Base-by-base conservation (phyloP, 2,113 vertebrate species). In the Zosterops hypoxanthus region DNA sequence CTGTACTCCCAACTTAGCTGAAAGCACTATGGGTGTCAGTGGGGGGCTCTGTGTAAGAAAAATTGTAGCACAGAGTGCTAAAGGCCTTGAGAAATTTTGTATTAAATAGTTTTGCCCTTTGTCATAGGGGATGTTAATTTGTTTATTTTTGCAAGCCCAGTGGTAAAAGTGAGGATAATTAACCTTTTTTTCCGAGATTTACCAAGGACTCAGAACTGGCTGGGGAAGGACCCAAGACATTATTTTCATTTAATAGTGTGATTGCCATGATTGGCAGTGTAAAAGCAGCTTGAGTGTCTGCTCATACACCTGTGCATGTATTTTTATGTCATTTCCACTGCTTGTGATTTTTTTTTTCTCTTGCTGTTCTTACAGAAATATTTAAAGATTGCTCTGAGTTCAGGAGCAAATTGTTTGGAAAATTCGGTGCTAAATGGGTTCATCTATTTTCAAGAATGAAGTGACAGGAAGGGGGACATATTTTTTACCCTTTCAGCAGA, bases 391-490 rank as follows among this genome's bases (percentile, higher is more conserved):
- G 23, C 5, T 79, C 61, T 14, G 49, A 76, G 36, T 61, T 92
- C 15, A 57, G 42, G 25, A 92, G 65, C 16, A 94, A 94, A 94
- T 85, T 60, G 28, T 91, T 88, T 88, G 66, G 71, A 95, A 96
- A 90, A 82, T 70, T 20, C 64, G 29, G 24, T 95, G 73, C 75
- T 87, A 44, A 94, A 79, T 49, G 53, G 11, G 6, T 75, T 84
- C 8, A 20, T 82, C n/a, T 57, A 0, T 87, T 95, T 86, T 76
- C 36, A 91, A 76, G 70, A 87, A 72, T 34, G 26, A 89, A 72
- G 25, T 46, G 39, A 41, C 34, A 53, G 72, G 57, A 91, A 85
- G 14, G 42, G 55, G 60, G 56, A 55, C 42, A 12, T 9, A 9
- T 75, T 95, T 95, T 86, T 49, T 47, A 86, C 14, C 21, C 31